Evolutionary conservation across 2,888 invertebrate species (phyloP).

Genomic region (Spatulosminthurus flaviceps): DNA sequence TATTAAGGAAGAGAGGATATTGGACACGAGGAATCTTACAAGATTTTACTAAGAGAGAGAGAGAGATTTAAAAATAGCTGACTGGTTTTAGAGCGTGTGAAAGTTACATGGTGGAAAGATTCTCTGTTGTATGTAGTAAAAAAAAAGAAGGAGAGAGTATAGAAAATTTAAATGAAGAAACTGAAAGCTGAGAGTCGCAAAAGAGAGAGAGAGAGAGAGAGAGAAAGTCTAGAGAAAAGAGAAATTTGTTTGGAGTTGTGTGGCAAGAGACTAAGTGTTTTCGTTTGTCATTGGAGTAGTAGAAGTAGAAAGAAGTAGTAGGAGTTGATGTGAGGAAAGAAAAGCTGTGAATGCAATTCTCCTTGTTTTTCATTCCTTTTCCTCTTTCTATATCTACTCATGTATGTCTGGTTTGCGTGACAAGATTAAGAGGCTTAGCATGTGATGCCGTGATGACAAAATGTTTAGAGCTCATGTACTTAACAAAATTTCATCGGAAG

Average conservation of each 20-base stretch:
- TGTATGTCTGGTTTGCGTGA: constrained; percentile 32
- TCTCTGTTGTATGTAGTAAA: not conserved
- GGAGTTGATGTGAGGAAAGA: not conserved
- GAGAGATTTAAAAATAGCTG: too few species aligned
- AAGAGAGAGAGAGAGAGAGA: not conserved
- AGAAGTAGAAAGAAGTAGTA: too few species aligned
- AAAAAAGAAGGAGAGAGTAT: not conserved
- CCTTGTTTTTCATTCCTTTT: constrained; percentile 35
- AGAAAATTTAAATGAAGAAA: not conserved
- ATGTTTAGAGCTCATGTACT: constrained; percentile 23
- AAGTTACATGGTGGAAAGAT: too few species aligned
- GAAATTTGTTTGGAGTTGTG: not conserved
- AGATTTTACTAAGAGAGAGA: too few species aligned
- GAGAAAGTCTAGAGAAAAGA: not conserved
- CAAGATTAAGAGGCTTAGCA: constrained; percentile 43
- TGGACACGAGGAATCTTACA: too few species aligned
- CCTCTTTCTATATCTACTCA: not conserved
- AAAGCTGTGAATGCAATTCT: constrained; percentile 24
- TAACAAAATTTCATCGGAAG: constrained; percentile 38
- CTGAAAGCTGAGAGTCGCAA: not conserved
- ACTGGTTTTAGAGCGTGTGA: too few species aligned
- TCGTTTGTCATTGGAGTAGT: constrained; percentile 14
- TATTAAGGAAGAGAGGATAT: too few species aligned
- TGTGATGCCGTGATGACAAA: constrained; percentile 30
- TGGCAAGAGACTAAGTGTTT: constrained; percentile 12